Percentiles rank a stretch among this genome's conserved stretches.
phyloP scores from a whole-genome alignment of 2,888 invertebrate species.

The Clivina fossor region DNA sequence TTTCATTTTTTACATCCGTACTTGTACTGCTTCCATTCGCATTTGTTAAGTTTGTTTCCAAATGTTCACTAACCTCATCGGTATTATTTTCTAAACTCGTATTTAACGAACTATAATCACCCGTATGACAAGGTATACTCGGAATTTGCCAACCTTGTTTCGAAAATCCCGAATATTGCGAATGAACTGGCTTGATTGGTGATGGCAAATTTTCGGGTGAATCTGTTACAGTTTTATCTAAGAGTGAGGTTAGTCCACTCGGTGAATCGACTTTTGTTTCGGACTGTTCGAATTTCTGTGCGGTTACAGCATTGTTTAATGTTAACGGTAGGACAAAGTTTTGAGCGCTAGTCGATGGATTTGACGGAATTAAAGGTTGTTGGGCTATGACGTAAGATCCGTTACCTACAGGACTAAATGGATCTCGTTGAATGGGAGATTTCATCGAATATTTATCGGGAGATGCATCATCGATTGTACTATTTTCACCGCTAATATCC shows the following conservation, averaged over 20 bases:
- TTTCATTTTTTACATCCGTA: constrained; percentile 15
- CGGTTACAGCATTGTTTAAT: constrained; percentile 6
- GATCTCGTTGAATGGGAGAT: constrained; percentile 53
- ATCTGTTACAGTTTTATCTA: constrained; percentile 45
- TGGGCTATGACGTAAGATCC: constrained; percentile 47
- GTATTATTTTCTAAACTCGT: constrained; percentile 8
- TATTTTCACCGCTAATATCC: constrained; percentile 73
- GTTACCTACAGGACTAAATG: constrained; percentile 59
- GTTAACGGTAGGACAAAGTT: constrained; percentile 44
- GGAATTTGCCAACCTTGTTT: constrained; percentile 63
- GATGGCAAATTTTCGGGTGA: constrained; percentile 46
- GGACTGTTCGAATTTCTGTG: neutral
- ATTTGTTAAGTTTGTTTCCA: neutral
- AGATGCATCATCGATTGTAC: constrained; percentile 61
- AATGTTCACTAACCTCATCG: too few species aligned
- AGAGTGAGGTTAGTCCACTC: constrained; percentile 36
- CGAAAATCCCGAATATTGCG: constrained; percentile 64
- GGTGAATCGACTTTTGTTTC: constrained; percentile 39
- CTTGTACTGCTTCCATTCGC: constrained; percentile 7
- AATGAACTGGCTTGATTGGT: constrained; percentile 47
- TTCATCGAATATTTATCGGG: constrained; percentile 46
- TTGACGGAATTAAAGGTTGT: constrained; percentile 47
- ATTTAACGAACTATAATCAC: constrained; percentile 54
- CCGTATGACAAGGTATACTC: constrained; percentile 66
- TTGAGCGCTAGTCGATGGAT: constrained; percentile 33